Evolutionary conservation across 2,113 vertebrate species (phyloP), one percentile per base, ranked within the genome.

Genomic region (Phasianus colchicus): DNA sequence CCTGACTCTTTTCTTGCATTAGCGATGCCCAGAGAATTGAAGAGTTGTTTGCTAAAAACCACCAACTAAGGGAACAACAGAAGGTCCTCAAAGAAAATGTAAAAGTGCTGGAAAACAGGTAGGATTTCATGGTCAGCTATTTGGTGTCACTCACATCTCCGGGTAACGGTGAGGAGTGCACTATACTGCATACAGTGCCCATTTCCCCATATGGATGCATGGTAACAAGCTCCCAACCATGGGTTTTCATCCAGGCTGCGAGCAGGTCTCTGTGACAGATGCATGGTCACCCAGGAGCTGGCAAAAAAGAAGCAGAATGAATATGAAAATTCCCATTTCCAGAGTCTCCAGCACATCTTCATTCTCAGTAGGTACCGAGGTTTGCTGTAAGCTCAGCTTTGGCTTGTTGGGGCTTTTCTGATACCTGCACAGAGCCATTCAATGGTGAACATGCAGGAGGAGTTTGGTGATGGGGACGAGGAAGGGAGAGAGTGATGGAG

Each of bases 51-150:
- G 97, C 97, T 88, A 99, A 99, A 97, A 99, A 99, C 96, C 99
- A 99, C 60, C 98, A 99, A 72, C 97, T 99, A 93, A 97, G 99
- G 92, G 99, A 99, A 79, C 99, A 99, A 72, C 99, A 99, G 90
- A 98, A 98, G 70, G 85, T 97, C 3, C 98, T 99, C 30, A 99
- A 98, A 32, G 99, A 99, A 69, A 99, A 99, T 21, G 98, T 99
- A 17, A 98, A 99, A 79, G 98, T 98, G 5, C 96, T 99, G 65
- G 99, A 99, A 90, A 99, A 99, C 98, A 99, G 99, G 99, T 99
- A 93, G 54, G 90, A 32, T 50, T 63, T 81, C 1, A 9, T 79
- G 66, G 61, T 70, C 20, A 18, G 13, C 1, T 10, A 12, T 21
- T 60, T 0, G 1, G 34, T 47, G 30, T 16, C 13, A 48, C 13